Conservation (phyloP, 1,140 invertebrate genomes). For the Zaprionus capensis region DNA sequence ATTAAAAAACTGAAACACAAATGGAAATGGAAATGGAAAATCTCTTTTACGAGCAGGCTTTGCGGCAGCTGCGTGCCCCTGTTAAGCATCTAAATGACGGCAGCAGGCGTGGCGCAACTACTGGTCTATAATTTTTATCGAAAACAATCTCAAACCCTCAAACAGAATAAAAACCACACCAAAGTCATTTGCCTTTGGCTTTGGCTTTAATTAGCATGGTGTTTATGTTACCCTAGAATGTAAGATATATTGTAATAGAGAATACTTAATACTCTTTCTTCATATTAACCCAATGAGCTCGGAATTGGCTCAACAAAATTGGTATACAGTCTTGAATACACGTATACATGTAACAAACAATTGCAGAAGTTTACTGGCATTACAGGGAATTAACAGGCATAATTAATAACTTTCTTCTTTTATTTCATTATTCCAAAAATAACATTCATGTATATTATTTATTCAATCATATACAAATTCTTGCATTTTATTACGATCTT, state of each 20-base stretch:
- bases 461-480: too few species aligned
- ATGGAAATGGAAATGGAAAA: slow-evolving; percentile 56
- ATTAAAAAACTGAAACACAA: slow-evolving; percentile 70
- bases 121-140: slow-evolving; percentile 78
- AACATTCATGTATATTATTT: too few species aligned
- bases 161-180: slow-evolving; percentile 32
- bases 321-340: background rate
- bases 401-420: too few species aligned
- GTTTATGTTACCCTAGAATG: slow-evolving; percentile 23
- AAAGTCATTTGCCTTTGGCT: slow-evolving; percentile 48
- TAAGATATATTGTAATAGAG: background rate
- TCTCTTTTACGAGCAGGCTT: slow-evolving; percentile 3
- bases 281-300: too few species aligned
- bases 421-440: too few species aligned
- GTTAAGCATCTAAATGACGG: slow-evolving; percentile 52
- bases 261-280: background rate
- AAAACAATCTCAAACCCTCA: slow-evolving; percentile 59
- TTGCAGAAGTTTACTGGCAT: background rate
- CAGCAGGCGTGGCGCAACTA: slow-evolving; percentile 34
- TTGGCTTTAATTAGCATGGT: slow-evolving; percentile 57
- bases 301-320: background rate
- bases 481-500: accelerated
- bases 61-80: slow-evolving; percentile 12
- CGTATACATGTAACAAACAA: background rate
- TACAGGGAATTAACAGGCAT: background rate